Percentiles rank a stretch among this genome's conserved stretches.
phyloP scores from a whole-genome alignment of 2,888 invertebrate species.

The Diarsia brunnea region DNA sequence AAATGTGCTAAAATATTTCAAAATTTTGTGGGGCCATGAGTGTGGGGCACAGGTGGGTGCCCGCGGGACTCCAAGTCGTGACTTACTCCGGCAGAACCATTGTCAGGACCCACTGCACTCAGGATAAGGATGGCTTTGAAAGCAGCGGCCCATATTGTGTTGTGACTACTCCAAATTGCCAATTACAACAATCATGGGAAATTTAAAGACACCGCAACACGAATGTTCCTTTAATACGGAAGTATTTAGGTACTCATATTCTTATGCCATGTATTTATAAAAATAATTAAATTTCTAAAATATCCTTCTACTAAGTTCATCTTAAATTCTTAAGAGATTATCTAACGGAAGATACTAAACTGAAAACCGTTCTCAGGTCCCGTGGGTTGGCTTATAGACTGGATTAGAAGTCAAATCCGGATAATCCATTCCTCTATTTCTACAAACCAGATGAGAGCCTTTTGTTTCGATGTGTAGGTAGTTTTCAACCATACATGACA shows the following conservation, averaged over 20 bases:
- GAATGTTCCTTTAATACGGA: constrained; percentile 65
- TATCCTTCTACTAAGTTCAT: background rate
- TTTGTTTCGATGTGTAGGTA: constrained; percentile 19
- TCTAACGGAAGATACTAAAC: constrained; percentile 17
- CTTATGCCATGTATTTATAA: background rate
- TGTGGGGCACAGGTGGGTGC: constrained; percentile 86
- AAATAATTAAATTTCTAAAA: background rate
- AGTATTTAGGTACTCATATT: constrained; percentile 40
- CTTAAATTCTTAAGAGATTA: constrained; percentile 26
- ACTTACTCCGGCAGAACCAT: constrained; percentile 83
- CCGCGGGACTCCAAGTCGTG: constrained; percentile 84
- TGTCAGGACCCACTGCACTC: constrained; percentile 81
- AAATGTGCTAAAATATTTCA: constrained; percentile 77
- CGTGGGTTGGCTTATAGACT: constrained; percentile 5
- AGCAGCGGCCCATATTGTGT: constrained; percentile 72
- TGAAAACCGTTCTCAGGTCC: constrained; percentile 20
- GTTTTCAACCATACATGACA: background rate
- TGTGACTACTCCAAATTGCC: constrained; percentile 78
- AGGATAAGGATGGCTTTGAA: constrained; percentile 74
- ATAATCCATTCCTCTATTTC: constrained; percentile 34
- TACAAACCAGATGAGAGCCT: constrained; percentile 12
- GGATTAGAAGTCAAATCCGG: constrained; percentile 32
- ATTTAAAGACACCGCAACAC: constrained; percentile 65
- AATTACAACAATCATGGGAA: constrained; percentile 74
- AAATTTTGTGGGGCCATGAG: constrained; percentile 71